Conservation (phyloP, 37 sponge, comb jelly and placozoan species). For the Agelas oroides region DNA sequence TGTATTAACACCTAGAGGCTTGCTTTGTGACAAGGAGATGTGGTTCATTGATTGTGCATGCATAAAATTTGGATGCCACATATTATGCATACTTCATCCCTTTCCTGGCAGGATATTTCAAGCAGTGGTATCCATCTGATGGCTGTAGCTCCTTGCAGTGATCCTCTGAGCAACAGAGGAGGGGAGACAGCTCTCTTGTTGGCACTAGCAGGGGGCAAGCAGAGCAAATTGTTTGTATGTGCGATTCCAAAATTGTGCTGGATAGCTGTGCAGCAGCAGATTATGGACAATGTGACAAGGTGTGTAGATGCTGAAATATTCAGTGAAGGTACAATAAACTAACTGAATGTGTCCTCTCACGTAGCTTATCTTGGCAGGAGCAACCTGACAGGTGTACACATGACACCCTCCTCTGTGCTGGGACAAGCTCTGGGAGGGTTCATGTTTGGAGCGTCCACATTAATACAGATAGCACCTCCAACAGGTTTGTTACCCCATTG, state of each 20-base stretch:
- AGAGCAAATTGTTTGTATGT: too few species aligned
- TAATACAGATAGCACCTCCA: background rate
- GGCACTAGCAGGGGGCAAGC: too few species aligned
- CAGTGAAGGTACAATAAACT: background rate
- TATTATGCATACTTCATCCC: background rate
- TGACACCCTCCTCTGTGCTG: background rate
- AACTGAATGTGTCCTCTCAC: background rate
- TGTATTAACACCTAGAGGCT: too few species aligned
- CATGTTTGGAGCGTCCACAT: background rate
- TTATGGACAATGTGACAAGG: too few species aligned
- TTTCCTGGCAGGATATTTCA: background rate
- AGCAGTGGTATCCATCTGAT: background rate
- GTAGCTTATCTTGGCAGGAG: slow-evolving; percentile 12
- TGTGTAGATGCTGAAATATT: background rate
- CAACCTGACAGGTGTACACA: background rate
- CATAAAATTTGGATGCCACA: too few species aligned
- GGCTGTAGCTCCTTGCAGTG: background rate
- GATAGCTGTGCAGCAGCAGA: too few species aligned
- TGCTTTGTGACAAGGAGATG: too few species aligned
- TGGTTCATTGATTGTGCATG: too few species aligned
- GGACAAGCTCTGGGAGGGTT: background rate
- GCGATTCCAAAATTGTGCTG: too few species aligned
- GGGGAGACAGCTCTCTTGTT: background rate
- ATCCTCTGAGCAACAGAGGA: background rate
- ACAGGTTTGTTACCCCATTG: too few species aligned